phyloP scores from a whole-genome alignment of 2,888 invertebrate species.

The Noctua pronuba region DNA sequence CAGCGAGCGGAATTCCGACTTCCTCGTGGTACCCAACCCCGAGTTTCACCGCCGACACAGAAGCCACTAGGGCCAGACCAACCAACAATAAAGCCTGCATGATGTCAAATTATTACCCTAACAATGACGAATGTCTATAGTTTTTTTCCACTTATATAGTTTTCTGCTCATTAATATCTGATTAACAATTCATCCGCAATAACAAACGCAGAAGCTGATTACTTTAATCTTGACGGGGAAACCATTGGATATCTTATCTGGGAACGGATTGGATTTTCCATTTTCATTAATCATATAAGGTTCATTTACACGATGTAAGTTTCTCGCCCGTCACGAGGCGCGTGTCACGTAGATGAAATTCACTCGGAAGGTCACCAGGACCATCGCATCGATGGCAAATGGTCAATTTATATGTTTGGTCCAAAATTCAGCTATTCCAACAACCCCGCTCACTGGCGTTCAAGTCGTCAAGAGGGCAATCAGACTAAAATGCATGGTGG shows the following conservation, averaged over 20 bases:
- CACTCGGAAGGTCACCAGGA: too few relatives aligned
- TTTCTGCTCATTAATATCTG: slow-evolving; percentile 24
- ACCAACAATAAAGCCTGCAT: slow-evolving; percentile 69
- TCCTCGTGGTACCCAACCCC: slow-evolving; percentile 73
- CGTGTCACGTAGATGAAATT: background rate
- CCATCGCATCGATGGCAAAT: too few relatives aligned
- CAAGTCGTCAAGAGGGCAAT: too few relatives aligned
- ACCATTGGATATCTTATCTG: slow-evolving; percentile 26
- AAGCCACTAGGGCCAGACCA: slow-evolving; percentile 64
- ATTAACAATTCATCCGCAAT: slow-evolving; percentile 20
- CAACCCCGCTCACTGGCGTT: too few relatives aligned
- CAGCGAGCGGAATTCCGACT: slow-evolving; percentile 79
- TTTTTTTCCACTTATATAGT: slow-evolving; percentile 21
- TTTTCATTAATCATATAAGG: background rate
- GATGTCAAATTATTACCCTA: slow-evolving; percentile 38
- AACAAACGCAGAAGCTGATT: slow-evolving; percentile 16
- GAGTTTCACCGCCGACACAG: slow-evolving; percentile 66
- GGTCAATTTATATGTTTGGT: too few relatives aligned
- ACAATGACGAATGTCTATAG: background rate
- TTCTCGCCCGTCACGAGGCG: background rate
- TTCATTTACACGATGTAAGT: background rate
- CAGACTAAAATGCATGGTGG: too few relatives aligned
- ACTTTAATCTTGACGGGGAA: slow-evolving; percentile 8
- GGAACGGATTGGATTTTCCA: background rate
- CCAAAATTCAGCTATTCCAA: too few relatives aligned